Evolutionary conservation across 1,140 invertebrate genomes (phyloP), one percentile per base, ranked within the genome.

Genomic region (Mya arenaria): DNA sequence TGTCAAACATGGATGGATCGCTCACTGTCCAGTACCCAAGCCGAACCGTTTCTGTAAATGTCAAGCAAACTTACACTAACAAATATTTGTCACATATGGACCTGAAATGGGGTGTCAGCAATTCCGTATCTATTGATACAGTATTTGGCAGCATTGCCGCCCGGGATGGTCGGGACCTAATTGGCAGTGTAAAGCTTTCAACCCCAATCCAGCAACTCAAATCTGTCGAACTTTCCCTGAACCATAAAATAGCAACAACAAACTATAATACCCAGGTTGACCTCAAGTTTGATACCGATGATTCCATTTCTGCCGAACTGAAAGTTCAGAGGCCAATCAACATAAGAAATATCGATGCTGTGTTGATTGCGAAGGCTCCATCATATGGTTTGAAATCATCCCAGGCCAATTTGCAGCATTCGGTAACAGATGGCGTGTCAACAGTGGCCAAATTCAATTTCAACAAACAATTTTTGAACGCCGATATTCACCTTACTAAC

Each of bases 281-380:
- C 23, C 41, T 58, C 13, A 48, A 63, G n/a, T 60, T 56, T 37
- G 66, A 39, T 32, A 56, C 74, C 13, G 55, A 68, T 19, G 32
- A 75, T 19, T 28, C 65, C 13, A 32, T 66, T 19, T 77, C 75
- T 13, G 10, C 32, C 1, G 79, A 34, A 1, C 15, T 80, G 4
- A 71, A 56, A 8, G 30, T 78, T 56, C 19, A 28, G 32, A 23
- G 30, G 4, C 56, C 60, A 41, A 0, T 82, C 8, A 30, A 65
- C n/a, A n/a, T 73, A 28, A 73, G 48, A 23, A 71, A 68, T 13
- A 68, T 85, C 23, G 60, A 85, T 52, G 65, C 72, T 13, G 72
- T 15, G 13, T 13, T 84, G 13, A 60, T 60, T 34, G 69, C 69
- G 3, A 85, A 71, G 32, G 84, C 88, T 30, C 85, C 88, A 56